Conservation (phyloP, 2,888 invertebrate species). For the Taphrorychus bicolor region DNA sequence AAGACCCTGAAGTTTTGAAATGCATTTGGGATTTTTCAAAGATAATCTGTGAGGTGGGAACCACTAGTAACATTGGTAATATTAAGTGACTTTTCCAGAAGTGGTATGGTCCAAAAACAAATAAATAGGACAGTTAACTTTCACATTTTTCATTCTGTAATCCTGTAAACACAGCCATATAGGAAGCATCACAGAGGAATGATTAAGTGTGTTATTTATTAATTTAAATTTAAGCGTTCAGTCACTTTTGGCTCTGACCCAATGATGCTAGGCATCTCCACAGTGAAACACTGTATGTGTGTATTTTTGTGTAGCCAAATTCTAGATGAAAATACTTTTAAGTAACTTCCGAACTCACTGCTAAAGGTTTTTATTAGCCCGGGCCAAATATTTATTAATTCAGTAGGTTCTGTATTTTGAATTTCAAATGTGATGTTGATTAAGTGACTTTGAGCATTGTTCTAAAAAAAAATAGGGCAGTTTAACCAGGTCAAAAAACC, state of each 20-base stretch:
- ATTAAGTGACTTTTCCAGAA: background rate
- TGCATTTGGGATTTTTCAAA: no score
- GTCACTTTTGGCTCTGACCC: background rate
- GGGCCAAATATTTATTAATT: background rate
- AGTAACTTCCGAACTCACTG: background rate
- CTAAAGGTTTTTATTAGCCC: background rate
- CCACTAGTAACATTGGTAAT: no score
- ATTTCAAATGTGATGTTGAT: no score
- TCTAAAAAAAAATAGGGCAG: no score
- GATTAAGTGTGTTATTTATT: background rate
- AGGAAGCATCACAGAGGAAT: background rate
- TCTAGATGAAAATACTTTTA: background rate
- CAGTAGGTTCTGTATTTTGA: no score
- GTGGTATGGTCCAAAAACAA: background rate
- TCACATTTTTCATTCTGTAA: background rate
- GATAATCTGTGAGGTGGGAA: no score
- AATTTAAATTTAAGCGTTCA: background rate
- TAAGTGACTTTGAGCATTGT: no score
- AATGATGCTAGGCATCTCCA: conserved; percentile 1
- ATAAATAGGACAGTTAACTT: background rate
- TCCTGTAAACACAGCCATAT: background rate
- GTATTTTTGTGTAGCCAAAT: background rate
- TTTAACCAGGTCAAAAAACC: no score
- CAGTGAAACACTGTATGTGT: background rate
- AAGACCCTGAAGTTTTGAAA: no score